Evolutionary conservation across 1,140 invertebrate genomes (phyloP), one percentile per base, ranked within the genome.

Genomic region (Drosophila sp.): DNA sequence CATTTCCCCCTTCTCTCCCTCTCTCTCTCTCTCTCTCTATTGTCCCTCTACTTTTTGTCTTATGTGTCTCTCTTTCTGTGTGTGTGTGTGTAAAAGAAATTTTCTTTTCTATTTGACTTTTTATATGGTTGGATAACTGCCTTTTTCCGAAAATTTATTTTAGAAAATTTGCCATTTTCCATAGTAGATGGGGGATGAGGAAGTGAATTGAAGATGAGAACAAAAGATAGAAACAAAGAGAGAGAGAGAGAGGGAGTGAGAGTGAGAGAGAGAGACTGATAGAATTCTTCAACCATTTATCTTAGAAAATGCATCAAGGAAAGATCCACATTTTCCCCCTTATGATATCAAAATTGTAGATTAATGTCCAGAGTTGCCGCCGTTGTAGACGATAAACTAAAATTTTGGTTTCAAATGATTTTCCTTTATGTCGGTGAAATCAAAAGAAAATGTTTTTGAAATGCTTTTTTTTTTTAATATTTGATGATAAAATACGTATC

Each of bases 51-150:
- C 23, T 50, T 50, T 23, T 27, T 50, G 44, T 50, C 44, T 50
- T 23, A 50, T 50, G 44, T 50, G 23, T 50, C 40, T 41, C 11
- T 41, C 11, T 41, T 17, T 50, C 44, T 50, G 6, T 47, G 17
- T 47, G 1, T 7, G 0, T 47, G 44, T 25, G 3, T 44, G n/a
- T 50, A 50, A 27, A 50, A 4, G 44, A 50, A 50, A 50, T 50
- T 50, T 50, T 50, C 44, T 27, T 50, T 50, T 50, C 44, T 50
- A 50, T 50, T 50, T 50, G 44, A 50, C 44, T 50, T 50, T 50
- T 50, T 50, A 50, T 50, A 50, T 50, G 44, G 23, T 50, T 50
- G 44, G 44, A 50, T 50, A 50, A 50, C 44, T 50, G 44, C 44
- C 44, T 50, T 50, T 50, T 50, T 50, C 3, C 23, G 44, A 50